Base-by-base conservation (phyloP, 2,797 vertebrate genomes). In the Hypotaenidia okinawae region DNA sequence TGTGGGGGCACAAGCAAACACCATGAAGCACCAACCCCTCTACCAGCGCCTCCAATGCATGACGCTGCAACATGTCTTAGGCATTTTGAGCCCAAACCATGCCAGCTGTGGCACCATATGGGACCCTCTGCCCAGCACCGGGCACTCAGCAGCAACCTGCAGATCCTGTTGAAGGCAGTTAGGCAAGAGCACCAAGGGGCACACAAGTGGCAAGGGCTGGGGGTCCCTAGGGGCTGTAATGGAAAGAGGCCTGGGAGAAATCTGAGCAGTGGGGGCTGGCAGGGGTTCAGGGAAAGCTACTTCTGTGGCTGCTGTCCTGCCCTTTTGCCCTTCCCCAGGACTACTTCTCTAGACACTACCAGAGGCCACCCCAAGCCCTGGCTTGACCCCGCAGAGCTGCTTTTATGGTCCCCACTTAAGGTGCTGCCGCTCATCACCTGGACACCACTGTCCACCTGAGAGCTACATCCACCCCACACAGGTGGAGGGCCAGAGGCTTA, bases 1-100 rank as follows among this genome's bases (percentile, higher is more conserved):
- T 32, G 15, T 4, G 49, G 6, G 4, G 45, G n/a, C 70, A 30
- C 0, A 0, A 9, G 62, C 27, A 64, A 61, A 6, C 3, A 0
- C 67, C 2, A 18, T 32, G 41, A 17, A 41, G 68, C 27, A 37
- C 47, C 8, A 2, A 23, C 55, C 18, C 15, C 13, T 3, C 43
- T 69, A 24, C 18, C n/a, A 76, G 45, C 2, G 2, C 35, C 5
- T 2, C 23, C 52, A 55, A 10, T n/a, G 37, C 27, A 55, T 7
- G 21, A 12, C 7, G 27, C 41, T 28, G 30, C 49, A 43, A 32
- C 3, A 0, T 12, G 9, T 3, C 11, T 19, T 4, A 23, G 14
- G 23, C 3, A 5, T 8, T 47, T 32, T 4, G 18, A 68, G 2
- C 28, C 7, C n/a, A 35, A 35, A 62, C 16, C 13, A 10, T 11